Evolutionary conservation across 2,797 vertebrate species (phyloP).

Genomic region (Amblyopsis hoosieri): DNA sequence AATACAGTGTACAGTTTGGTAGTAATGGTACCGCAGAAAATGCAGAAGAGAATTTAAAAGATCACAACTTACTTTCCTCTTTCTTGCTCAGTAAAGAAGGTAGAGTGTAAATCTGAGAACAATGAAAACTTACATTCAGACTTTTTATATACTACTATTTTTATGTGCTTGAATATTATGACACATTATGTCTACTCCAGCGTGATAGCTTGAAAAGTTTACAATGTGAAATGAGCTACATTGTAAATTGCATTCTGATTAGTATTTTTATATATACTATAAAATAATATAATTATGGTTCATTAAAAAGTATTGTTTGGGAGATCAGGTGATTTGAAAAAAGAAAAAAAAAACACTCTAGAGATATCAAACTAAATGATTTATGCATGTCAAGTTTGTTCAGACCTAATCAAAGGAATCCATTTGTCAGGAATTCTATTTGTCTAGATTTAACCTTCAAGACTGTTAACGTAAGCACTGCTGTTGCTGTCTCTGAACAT

Average conservation of each 20-base stretch:
- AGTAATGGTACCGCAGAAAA: background rate
- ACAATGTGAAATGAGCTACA: background rate
- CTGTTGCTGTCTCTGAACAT: background rate
- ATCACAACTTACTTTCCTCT: constrained; percentile 91
- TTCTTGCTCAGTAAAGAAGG: constrained; percentile 98
- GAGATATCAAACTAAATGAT: too few species aligned
- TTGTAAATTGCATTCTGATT: too few species aligned
- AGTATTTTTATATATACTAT: too few species aligned
- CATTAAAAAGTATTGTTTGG: too few species aligned
- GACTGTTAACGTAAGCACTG: too few species aligned
- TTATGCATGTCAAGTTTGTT: too few species aligned
- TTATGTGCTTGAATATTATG: background rate
- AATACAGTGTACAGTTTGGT: background rate
- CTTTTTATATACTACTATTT: background rate
- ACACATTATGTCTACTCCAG: background rate
- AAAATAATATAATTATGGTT: too few species aligned
- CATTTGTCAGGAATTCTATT: background rate
- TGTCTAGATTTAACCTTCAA: background rate
- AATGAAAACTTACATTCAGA: background rate
- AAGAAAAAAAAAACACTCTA: too few species aligned
- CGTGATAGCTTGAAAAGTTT: background rate
- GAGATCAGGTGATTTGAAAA: too few species aligned
- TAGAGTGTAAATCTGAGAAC: constrained; percentile 91
- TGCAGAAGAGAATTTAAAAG: background rate
- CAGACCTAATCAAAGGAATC: too few species aligned